Conservation (phyloP, 2,888 invertebrate species). For the Tubulanus polymorphus region DNA sequence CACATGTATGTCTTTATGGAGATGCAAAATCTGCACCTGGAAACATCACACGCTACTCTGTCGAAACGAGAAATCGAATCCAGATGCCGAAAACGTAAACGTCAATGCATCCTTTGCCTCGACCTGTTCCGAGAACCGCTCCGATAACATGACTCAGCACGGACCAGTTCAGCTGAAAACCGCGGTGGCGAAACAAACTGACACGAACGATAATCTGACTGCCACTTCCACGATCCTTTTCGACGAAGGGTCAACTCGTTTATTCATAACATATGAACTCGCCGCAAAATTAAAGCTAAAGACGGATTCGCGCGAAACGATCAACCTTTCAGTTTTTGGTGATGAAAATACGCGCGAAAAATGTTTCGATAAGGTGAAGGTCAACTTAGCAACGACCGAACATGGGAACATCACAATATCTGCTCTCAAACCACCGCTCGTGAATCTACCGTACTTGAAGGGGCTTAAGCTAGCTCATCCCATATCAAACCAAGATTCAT, state of each 20-base stretch:
- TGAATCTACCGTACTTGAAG: conserved; percentile 8
- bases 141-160: too few relatives aligned
- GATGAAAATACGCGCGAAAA: background rate
- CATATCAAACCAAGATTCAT: conserved; percentile 2
- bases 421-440: conserved; percentile 15
- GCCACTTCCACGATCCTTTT: too few relatives aligned
- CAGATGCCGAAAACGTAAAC: too few relatives aligned
- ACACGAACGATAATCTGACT: too few relatives aligned
- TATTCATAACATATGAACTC: conserved; percentile 15
- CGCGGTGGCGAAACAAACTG: conserved; percentile 4
- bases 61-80: background rate
- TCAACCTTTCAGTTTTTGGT: conserved; percentile 16
- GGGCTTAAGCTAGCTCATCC: conserved; percentile 17
- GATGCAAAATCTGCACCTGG: conserved; percentile 4
- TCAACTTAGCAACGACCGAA: conserved; percentile 9
- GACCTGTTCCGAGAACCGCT: too few relatives aligned
- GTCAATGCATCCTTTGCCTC: too few relatives aligned
- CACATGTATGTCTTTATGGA: conserved; percentile 1
- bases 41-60: conserved; percentile 8
- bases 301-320: conserved; percentile 6
- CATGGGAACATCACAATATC: conserved; percentile 11
- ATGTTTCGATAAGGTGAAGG: conserved; percentile 5
- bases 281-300: conserved; percentile 15
- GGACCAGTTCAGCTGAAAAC: conserved; percentile 18
- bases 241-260: conserved; percentile 15